phyloP scores from a whole-genome alignment of 2,797 vertebrate species.

The Sciurus vulgaris region DNA sequence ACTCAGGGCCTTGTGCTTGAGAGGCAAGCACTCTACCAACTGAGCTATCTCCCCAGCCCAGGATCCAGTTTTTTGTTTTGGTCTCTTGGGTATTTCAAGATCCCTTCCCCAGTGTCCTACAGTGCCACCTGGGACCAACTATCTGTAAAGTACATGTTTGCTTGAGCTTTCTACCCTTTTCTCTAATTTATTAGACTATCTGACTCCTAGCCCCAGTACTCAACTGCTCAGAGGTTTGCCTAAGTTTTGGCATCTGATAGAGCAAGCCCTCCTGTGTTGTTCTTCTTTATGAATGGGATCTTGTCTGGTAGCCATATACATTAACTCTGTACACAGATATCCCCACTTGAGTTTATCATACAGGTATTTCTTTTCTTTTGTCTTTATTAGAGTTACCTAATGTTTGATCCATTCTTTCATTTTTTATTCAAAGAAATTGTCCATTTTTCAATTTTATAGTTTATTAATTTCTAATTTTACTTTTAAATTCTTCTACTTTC shows the following conservation, averaged over 20 bases:
- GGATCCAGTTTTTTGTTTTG: not conserved
- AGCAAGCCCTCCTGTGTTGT: not conserved
- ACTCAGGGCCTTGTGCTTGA: no score
- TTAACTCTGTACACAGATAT: not conserved
- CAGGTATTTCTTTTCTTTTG: not conserved
- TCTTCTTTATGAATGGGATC: not conserved
- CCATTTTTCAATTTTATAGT: not conserved
- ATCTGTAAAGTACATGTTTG: not conserved
- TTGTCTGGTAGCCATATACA: no score
- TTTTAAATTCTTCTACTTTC: not conserved
- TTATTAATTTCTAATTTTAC: not conserved
- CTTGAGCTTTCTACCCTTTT: not conserved
- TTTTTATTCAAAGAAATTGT: conserved; percentile 7
- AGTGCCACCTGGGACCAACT: not conserved
- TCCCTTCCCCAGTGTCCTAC: not conserved
- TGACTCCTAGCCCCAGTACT: not conserved
- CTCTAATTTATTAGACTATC: not conserved
- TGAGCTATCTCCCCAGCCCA: no score
- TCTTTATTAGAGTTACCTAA: not conserved
- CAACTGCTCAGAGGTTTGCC: not conserved
- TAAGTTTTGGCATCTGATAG: not conserved
- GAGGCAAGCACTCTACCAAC: no score
- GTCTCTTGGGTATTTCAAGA: not conserved
- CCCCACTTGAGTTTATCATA: not conserved
- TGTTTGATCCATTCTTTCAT: not conserved